Evolutionary conservation across 2,888 invertebrate genomes (phyloP).

Genomic region (Dorcus hopei): DNA sequence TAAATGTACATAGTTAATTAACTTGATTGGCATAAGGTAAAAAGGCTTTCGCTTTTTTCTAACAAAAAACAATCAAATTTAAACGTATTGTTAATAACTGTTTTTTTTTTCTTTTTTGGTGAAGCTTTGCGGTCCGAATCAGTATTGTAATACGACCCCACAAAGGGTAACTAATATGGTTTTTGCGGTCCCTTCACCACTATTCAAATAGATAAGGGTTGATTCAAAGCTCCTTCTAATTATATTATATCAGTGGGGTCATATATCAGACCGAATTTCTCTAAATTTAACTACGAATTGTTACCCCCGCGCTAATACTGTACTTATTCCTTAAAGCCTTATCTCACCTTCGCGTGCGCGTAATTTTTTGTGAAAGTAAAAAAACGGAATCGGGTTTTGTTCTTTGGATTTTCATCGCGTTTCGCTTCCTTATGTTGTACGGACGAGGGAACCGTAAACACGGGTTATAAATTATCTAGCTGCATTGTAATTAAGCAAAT

Average conservation of each 20-base stretch:
- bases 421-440: too few relatives aligned
- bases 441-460: too few relatives aligned
- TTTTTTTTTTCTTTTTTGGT: conserved; percentile 2
- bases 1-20: too few relatives aligned
- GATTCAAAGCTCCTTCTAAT: conserved; percentile 49
- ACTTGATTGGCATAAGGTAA: too few relatives aligned
- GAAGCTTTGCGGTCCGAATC: conserved; percentile 16
- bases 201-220: conserved; percentile 51
- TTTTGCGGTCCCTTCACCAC: conserved; percentile 49
- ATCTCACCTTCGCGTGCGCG: too few relatives aligned
- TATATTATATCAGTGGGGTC: conserved; percentile 50
- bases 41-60: too few relatives aligned
- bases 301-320: neutral
- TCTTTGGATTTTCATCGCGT: too few relatives aligned
- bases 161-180: conserved; percentile 50
- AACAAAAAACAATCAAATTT: neutral
- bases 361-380: too few relatives aligned
- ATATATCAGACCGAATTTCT: conserved; percentile 47
- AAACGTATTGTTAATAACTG: conserved; percentile 6
- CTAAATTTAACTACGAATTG: conserved; percentile 20
- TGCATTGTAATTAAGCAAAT: neutral
- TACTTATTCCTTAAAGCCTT: too few relatives aligned
- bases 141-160: conserved; percentile 40
- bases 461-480: neutral
- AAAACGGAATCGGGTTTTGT: too few relatives aligned